These are phyloP conservation scores for Actinia equina DNA, from an alignment of 64 coral and sea anemone genomes.

Conservation along the genomic window DNA sequence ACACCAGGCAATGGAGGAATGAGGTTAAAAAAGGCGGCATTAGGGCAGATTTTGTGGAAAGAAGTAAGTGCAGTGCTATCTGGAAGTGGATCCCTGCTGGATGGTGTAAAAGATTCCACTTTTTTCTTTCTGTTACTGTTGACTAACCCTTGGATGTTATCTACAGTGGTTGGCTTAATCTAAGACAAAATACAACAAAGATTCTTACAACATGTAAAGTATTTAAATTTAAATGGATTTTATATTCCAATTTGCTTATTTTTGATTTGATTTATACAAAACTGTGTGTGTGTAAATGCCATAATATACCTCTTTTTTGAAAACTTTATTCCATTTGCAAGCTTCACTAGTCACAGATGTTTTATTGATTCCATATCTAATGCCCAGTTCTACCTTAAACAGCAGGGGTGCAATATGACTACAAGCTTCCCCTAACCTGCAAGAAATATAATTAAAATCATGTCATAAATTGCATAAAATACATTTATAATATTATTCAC, in stretches of 20 bases:
- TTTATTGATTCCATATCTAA: slow-evolving; percentile 13
- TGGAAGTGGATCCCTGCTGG: slow-evolving; percentile 7
- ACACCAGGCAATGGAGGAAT: no score
- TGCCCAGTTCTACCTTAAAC: background rate
- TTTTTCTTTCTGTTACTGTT: slow-evolving; percentile 24
- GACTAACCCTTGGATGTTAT: slow-evolving; percentile 21
- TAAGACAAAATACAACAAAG: slow-evolving; percentile 18
- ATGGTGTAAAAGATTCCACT: slow-evolving; percentile 29
- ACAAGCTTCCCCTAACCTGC: background rate
- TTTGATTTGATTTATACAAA: no score
- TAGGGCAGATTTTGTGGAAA: no score
- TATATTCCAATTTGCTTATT: no score
- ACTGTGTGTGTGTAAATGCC: no score
- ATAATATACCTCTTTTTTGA: no score
- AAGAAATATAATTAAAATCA: background rate
- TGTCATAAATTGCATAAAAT: background rate
- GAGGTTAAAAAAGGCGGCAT: no score
- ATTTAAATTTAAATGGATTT: background rate
- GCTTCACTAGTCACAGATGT: slow-evolving; percentile 30
- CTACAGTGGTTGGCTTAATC: slow-evolving; percentile 34
- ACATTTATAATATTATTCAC: background rate
- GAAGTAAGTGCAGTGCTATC: no score
- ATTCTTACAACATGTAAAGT: background rate
- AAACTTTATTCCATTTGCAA: background rate
- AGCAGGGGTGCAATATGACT: background rate